phyloP scores from a whole-genome alignment of 1,140 invertebrate genomes.

The Myzus persicae region DNA sequence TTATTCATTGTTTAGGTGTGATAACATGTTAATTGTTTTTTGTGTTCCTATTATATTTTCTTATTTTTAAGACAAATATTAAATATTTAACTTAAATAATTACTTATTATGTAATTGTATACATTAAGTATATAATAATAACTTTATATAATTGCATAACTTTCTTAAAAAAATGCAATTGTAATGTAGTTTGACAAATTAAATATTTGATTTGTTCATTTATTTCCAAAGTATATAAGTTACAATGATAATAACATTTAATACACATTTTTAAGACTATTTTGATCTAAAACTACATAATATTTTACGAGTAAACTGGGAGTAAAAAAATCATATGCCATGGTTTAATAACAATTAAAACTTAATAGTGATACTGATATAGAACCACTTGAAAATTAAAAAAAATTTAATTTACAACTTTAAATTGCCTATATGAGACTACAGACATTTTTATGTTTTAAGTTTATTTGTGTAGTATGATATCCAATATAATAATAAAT shows the following conservation, averaged over 20 bases:
- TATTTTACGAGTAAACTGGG: too few species aligned
- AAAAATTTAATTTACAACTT: too few species aligned
- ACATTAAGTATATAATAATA: not conserved
- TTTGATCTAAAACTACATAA: too few species aligned
- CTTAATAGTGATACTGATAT: too few species aligned
- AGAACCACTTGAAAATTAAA: too few species aligned
- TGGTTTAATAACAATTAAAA: too few species aligned
- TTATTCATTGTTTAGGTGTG: not conserved
- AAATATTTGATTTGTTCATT: not conserved
- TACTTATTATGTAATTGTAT: not conserved
- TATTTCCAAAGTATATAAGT: not conserved
- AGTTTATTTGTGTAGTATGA: too few species aligned
- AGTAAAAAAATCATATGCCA: too few species aligned
- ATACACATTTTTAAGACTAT: not conserved
- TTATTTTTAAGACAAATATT: not conserved
- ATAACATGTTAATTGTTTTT: not conserved
- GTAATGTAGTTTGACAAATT: not conserved
- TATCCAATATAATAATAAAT: too few species aligned
- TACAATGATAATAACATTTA: too few species aligned
- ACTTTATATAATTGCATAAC: not conserved
- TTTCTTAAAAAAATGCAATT: not conserved
- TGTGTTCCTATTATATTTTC: not conserved
- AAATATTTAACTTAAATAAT: not conserved
- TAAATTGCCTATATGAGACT: too few species aligned
- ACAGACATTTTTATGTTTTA: too few species aligned